phyloP scores from a whole-genome alignment of 30 jellyfish, hydroid and myxozoan genomes.

The Cassiopea andromeda region DNA sequence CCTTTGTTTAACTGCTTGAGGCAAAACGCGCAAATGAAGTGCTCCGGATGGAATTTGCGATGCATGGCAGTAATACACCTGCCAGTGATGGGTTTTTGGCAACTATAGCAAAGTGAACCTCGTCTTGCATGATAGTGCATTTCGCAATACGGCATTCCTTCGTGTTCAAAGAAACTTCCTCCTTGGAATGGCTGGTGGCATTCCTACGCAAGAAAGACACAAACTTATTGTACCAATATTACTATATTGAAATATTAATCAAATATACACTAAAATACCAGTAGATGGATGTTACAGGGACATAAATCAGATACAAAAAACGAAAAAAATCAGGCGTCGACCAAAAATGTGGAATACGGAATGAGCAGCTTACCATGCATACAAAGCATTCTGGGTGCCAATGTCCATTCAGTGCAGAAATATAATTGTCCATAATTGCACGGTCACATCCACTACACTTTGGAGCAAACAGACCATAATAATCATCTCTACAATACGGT shows the following conservation, averaged over 20 bases:
- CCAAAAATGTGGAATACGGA: not conserved
- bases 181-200: slow-evolving; percentile 95
- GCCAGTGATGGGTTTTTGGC: slow-evolving; percentile 98
- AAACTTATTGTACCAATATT: too few relatives aligned
- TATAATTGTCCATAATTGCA: slow-evolving; percentile 90
- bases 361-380: slow-evolving; percentile 82
- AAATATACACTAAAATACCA: too few relatives aligned
- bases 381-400: slow-evolving; percentile 98
- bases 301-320: not conserved
- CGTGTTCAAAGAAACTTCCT: slow-evolving; percentile 94
- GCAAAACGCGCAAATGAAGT: slow-evolving; percentile 95
- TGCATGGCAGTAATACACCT: slow-evolving; percentile 95
- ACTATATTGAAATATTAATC: too few relatives aligned
- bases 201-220: slow-evolving; percentile 59
- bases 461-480: slow-evolving; percentile 84
- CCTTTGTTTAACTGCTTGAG: slow-evolving; percentile 93
- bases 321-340: not conserved
- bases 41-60: slow-evolving; percentile 98
- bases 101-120: slow-evolving; percentile 96
- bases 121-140: slow-evolving; percentile 98
- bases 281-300: too few relatives aligned
- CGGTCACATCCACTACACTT: slow-evolving; percentile 92
- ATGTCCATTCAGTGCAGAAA: slow-evolving; percentile 91
- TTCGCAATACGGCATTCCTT: slow-evolving; percentile 97
- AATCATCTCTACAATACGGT: slow-evolving; percentile 93